A percentile compares a stretch with the other conserved stretches of the same genome.
Evolutionary conservation across 2,113 vertebrate genomes (phyloP).

Genomic region (Chloroceryle aenea): DNA sequence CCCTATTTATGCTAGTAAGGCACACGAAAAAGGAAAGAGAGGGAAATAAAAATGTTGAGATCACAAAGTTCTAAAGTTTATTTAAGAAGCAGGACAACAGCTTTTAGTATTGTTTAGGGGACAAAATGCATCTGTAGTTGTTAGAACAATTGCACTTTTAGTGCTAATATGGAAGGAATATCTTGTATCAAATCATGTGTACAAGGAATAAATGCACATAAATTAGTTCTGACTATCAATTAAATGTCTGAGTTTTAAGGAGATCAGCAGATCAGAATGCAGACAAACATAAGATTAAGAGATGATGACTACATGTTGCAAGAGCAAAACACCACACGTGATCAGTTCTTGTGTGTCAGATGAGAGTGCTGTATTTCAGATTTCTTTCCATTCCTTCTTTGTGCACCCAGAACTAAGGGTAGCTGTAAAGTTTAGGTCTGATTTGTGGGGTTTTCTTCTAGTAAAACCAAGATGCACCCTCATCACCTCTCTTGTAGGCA

Average conservation of each 20-base stretch:
- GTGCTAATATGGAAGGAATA: not conserved
- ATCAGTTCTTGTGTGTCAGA: not conserved
- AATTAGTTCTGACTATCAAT: not conserved
- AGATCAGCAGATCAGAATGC: not conserved
- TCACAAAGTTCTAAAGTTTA: not conserved
- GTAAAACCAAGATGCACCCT: accelerated
- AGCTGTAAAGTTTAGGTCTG: not conserved
- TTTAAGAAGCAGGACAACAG: not conserved
- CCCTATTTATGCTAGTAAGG: not conserved
- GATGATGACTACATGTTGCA: not conserved
- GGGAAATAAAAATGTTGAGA: not conserved
- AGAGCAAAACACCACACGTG: not conserved
- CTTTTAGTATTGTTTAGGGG: not conserved
- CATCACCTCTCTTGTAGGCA: accelerated
- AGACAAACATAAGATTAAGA: not conserved
- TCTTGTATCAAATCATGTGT: not conserved
- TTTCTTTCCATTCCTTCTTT: not conserved
- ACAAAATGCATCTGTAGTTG: not conserved
- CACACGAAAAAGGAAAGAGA: not conserved
- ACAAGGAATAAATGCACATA: not conserved
- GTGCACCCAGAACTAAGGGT: not conserved
- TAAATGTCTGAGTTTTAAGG: not conserved
- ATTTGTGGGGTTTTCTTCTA: not conserved
- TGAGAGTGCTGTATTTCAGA: not conserved
- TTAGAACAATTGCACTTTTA: not conserved